Base-by-base conservation (phyloP, 2,888 invertebrate genomes). In the Adelognathus sp. region DNA sequence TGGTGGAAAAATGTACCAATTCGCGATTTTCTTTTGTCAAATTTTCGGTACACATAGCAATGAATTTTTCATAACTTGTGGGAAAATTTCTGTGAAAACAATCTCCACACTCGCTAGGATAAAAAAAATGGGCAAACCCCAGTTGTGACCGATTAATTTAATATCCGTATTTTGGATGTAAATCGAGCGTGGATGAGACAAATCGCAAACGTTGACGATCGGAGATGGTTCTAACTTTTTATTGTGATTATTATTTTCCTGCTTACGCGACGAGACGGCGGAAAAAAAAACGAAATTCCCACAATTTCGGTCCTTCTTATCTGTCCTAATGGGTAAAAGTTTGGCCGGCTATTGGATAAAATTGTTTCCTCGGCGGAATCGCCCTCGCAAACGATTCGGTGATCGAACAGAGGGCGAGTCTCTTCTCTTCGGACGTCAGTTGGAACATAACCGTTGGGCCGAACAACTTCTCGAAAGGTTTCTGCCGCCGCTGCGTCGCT, bases 301-400 rank as follows among this genome's bases (percentile, higher is more conserved):
- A 46, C 46, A 29, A 29, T 31, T 4, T 21, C 56, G 14, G 27
- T 3, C 33, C 18, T 18, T 56, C 33, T 24, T 18, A 54, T 64
- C 4, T 11, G 31, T 46, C 33, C n/a, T 66, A 66, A 66, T 72
- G 60, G 76, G 11, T 2, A 7, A 61, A 76, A 76, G 36, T 71
- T 76, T 18, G 31, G 18, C 33, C 21, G 3, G 46, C 39, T 61
- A 67, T 66, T 29, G 66, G 46, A 46, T 14, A 63, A 63, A 63
- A 76, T 46, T 63, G 56, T n/a, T n/a, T 41, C 58, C 33, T 54
- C 6, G 11, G 24, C 41, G 52, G 24, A n/a, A 7, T 29, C 16
- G 27, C n/a, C 21, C 5, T 33, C 36, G 44, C 29, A 64, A 27
- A 73, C 64, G 46, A 64, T 24, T 54, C 39, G 14, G 24, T 36